These are phyloP conservation scores for Tinamus major DNA, from an alignment of 2,797 vertebrate genomes.

Conservation along the genomic window DNA sequence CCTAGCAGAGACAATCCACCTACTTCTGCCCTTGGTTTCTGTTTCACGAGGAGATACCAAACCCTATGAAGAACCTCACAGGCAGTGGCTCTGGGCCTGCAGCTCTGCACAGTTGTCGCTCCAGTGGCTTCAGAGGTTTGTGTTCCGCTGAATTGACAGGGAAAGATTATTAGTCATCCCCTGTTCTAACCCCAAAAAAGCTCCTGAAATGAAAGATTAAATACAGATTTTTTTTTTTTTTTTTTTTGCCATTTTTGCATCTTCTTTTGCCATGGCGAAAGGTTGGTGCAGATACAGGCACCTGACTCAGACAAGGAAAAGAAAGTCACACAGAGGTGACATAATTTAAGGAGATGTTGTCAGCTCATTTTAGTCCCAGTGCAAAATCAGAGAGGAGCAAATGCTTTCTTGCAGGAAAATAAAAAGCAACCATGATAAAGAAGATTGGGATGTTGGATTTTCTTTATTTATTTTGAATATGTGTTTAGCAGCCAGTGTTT, in stretches of 20 bases:
- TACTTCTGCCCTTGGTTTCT: neutral
- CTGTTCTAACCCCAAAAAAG: no score
- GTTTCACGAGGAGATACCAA: neutral
- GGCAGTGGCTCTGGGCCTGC: neutral
- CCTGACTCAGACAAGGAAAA: neutral
- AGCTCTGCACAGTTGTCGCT: neutral
- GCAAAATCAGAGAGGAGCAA: neutral
- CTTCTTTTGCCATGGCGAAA: neutral
- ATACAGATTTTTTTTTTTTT: fast-evolving
- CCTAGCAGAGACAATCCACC: neutral
- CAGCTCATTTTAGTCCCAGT: neutral
- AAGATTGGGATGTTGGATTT: neutral
- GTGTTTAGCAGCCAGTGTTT: fast-evolving
- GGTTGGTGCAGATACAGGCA: neutral
- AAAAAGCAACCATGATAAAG: neutral
- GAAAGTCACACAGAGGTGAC: neutral
- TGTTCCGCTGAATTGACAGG: neutral
- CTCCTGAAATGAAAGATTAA: neutral
- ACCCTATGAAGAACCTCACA: neutral
- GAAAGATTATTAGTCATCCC: fast-evolving
- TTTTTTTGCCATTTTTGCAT: neutral
- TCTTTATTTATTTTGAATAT: neutral
- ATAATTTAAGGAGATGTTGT: neutral
- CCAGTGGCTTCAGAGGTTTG: neutral
- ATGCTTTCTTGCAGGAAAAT: neutral